Base-by-base conservation (phyloP, 1,140 invertebrate species). In the Drosophila melanica region DNA sequence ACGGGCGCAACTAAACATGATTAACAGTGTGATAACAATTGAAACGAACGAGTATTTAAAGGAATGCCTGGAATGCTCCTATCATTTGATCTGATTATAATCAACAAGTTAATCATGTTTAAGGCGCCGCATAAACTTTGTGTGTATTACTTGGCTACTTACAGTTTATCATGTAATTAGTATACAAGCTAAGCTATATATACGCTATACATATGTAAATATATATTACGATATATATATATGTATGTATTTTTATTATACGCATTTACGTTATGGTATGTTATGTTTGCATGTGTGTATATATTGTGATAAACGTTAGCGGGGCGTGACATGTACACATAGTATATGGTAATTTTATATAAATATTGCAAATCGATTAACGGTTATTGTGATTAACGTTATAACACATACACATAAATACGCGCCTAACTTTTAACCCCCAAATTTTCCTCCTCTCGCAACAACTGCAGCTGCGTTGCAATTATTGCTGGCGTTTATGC, bases 151-250 rank as follows among this genome's bases (percentile, higher is more conserved):
- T 77, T 67, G 39, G 23, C 80, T 75, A 78, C 81, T 86, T 85
- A 82, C 41, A 64, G 53, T 71, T 73, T 78, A 79, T 65, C 67
- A 27, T 48, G 45, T 66, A 64, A 60, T 67, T 57, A 47, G 75
- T 69, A 78, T 78, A 78, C 60, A 85, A 85, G 81, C 81, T 85
- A 85, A 59, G 81, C 81, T 85, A 78, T 77, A 74, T 80, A 81
- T 80, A 63, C 66, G 37, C 33, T 73, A 54, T 53, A 60, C 30
- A 60, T 53, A 67, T 53, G 12, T 63, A 35, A 35, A 18, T 62
- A 55, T 64, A 45, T 18, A 39, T 20, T 2, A 27, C 42, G 20
- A 27, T 84, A 73, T 59, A 44, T 63, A 37, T 48, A 44, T 41
- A 54, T 64, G 59, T 27, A 57, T 71, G 53, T 58, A 57, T 71